Evolutionary conservation across 2,113 vertebrate species (phyloP).

Genomic region (Plecturocebus donacophilus): DNA sequence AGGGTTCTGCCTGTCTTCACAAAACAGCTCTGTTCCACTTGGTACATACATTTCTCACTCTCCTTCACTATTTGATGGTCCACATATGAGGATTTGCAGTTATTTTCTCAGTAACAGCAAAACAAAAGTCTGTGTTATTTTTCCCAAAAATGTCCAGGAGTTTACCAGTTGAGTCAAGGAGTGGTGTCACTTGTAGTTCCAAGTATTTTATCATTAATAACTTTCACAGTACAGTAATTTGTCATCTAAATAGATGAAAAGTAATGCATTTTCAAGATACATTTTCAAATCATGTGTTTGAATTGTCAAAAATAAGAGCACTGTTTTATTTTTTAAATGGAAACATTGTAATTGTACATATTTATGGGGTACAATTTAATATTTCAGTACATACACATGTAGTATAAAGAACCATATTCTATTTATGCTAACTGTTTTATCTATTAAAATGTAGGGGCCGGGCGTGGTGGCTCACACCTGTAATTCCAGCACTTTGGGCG

Average conservation of each 20-base stretch:
- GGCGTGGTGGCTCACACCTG: too few relatives aligned
- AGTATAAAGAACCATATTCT: neutral
- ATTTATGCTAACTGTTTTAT: neutral
- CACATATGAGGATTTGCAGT: neutral
- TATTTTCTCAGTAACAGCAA: neutral
- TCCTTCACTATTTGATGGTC: neutral
- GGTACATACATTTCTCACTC: neutral
- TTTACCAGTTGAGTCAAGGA: neutral
- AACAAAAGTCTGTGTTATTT: neutral
- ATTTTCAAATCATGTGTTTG: neutral
- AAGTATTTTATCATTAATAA: slow-evolving; percentile 47
- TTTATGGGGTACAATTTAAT: neutral
- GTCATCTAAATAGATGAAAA: slow-evolving; percentile 8
- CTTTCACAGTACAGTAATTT: neutral
- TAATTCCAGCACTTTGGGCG: too few relatives aligned
- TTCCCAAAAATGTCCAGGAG: neutral
- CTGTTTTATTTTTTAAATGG: neutral
- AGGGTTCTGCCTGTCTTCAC: neutral
- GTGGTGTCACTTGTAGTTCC: neutral
- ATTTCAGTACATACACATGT: neutral
- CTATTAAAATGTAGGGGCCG: neutral
- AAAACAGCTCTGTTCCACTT: neutral
- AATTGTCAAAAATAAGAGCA: neutral
- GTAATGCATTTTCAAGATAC: neutral
- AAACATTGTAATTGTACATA: neutral